A percentile compares a stretch with the other conserved stretches of the same genome.
phyloP scores from a whole-genome alignment of 2,888 invertebrate genomes.

The Lasiommata megera region DNA sequence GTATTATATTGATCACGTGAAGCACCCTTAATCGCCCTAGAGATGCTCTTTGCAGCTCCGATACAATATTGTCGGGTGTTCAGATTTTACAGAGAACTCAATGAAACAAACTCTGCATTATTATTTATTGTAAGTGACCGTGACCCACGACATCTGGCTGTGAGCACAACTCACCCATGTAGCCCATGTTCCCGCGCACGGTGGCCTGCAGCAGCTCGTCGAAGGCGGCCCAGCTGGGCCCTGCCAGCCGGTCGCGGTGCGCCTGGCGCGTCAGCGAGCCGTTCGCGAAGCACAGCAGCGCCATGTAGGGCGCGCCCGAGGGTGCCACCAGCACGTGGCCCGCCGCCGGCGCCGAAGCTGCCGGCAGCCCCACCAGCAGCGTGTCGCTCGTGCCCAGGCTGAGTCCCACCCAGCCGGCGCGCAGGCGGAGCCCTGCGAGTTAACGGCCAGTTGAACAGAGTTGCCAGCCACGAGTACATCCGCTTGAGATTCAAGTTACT shows the following conservation, averaged over 20 bases:
- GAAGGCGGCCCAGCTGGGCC: constrained; percentile 92
- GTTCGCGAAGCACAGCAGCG: constrained; percentile 95
- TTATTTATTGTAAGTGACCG: too few species aligned
- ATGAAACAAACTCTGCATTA: too few species aligned
- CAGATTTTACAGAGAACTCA: too few species aligned
- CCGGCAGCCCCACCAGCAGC: constrained; percentile 87
- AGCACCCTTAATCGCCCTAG: too few species aligned
- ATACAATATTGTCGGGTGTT: too few species aligned
- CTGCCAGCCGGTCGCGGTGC: constrained; percentile 87
- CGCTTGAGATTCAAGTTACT: too few species aligned
- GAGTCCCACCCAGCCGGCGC: constrained; percentile 91
- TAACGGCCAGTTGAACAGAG: too few species aligned
- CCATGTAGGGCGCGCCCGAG: constrained; percentile 91
- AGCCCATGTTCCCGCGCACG: constrained; percentile 95
- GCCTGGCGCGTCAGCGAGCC: constrained; percentile 95
- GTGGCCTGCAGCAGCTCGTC: constrained; percentile 90
- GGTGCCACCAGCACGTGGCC: constrained; percentile 96
- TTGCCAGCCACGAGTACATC: too few species aligned
- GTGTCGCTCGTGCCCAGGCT: constrained; percentile 98
- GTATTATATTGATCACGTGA: too few species aligned
- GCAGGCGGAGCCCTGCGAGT: constrained; percentile 90
- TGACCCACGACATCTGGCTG: too few species aligned
- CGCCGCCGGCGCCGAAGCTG: constrained; percentile 85
- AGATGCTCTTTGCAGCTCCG: too few species aligned
- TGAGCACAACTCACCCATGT: constrained; percentile 84